Evolutionary conservation across 2,797 vertebrate genomes (phyloP).

Genomic region (Melanotaenia maccullochi): DNA sequence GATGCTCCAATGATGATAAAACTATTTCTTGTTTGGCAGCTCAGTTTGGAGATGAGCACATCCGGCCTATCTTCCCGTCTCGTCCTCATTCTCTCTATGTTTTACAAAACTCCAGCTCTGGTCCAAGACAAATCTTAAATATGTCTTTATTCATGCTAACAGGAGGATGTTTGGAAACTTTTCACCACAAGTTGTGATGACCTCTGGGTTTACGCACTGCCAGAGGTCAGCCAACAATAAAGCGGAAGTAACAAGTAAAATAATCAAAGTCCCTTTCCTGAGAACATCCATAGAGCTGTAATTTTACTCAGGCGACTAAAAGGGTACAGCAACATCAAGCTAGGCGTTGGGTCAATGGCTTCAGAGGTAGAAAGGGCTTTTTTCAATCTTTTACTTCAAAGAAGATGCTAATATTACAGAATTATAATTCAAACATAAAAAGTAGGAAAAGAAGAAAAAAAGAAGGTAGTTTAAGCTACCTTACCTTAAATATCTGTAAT

Average conservation of each 20-base stretch:
- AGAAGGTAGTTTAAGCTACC: not conserved
- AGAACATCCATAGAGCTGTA: conserved; percentile 63
- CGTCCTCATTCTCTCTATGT: conserved; percentile 57
- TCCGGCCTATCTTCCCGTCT: conserved; percentile 65
- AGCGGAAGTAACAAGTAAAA: conserved; percentile 81
- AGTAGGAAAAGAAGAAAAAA: not conserved
- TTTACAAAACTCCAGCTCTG: conserved; percentile 48
- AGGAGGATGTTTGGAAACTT: conserved; percentile 77
- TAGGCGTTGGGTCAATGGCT: conserved; percentile 3
- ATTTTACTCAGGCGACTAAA: conserved; percentile 43
- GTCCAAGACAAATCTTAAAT: conserved; percentile 73
- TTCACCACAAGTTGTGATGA: conserved; percentile 68
- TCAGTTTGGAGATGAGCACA: conserved; percentile 71
- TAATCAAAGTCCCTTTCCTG: conserved; percentile 83
- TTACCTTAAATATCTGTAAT: not conserved
- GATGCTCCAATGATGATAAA: conserved; percentile 70
- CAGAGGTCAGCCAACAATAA: conserved; percentile 79
- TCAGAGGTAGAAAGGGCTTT: not conserved
- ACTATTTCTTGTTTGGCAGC: conserved; percentile 67
- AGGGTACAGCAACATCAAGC: conserved; percentile 22
- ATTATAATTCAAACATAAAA: not conserved
- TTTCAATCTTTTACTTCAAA: not conserved
- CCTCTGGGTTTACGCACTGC: conserved; percentile 65
- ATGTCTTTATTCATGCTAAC: conserved; percentile 73
- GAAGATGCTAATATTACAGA: not conserved